A percentile compares a stretch with the other conserved stretches of the same genome.
Evolutionary conservation across 2,888 invertebrate genomes (phyloP).

Genomic region (Tachina fera): DNA sequence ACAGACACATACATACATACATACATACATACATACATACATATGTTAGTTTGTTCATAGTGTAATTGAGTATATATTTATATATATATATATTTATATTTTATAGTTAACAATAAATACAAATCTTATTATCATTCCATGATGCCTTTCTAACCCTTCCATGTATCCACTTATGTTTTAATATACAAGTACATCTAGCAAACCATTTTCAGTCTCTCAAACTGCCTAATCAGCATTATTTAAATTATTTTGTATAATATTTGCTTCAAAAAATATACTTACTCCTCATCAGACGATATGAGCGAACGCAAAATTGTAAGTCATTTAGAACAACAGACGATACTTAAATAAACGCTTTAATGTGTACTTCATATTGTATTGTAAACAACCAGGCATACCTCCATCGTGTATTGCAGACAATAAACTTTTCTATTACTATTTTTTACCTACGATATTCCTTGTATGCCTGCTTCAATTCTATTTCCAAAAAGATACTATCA

Average conservation of each 20-base stretch:
- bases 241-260: constrained; percentile 44
- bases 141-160: constrained; percentile 23
- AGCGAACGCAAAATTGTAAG: constrained; percentile 11
- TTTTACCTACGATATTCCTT: constrained; percentile 44
- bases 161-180: neutral
- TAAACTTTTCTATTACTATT: constrained; percentile 10
- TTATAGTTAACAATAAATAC: neutral
- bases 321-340: constrained; percentile 15
- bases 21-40: no score
- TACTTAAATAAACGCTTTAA: constrained; percentile 15
- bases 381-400: constrained; percentile 17
- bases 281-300: neutral
- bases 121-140: neutral
- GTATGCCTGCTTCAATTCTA: constrained; percentile 46
- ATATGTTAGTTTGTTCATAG: no score
- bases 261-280: constrained; percentile 11
- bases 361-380: constrained; percentile 1
- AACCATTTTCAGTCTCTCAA: neutral
- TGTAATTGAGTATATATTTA: no score
- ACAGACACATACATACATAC: no score
- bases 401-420: constrained; percentile 38
- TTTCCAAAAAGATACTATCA: constrained; percentile 50
- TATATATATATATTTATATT: no score
- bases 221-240: constrained; percentile 62
- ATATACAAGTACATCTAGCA: neutral